Conservation (phyloP, 2,113 vertebrate species). For the Cygnus buccinator region DNA sequence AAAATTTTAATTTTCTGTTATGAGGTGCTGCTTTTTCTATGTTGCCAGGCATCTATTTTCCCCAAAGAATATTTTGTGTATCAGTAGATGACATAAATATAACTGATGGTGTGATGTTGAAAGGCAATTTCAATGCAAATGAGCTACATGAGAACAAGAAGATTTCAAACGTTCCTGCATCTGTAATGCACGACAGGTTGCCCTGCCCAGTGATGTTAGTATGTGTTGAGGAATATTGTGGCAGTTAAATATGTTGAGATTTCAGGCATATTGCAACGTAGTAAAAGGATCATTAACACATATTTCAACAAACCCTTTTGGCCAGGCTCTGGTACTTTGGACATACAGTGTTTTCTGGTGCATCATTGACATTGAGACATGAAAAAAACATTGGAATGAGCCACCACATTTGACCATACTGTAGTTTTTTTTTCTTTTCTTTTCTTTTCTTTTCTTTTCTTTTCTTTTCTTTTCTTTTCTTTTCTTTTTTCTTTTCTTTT, state of each 20-base stretch:
- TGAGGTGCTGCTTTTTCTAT: background rate
- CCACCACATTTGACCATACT: background rate
- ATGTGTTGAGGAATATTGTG: background rate
- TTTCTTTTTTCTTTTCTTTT: too few relatives aligned
- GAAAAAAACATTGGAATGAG: background rate
- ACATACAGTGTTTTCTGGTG: background rate
- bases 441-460: too few relatives aligned
- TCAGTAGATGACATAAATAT: background rate
- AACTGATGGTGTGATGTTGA: background rate
- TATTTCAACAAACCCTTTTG: background rate
- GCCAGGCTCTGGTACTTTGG: background rate
- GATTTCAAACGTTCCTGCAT: background rate
- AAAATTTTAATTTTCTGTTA: background rate
- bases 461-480: background rate
- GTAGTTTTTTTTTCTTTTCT: background rate
- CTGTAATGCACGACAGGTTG: background rate
- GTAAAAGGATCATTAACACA: background rate
- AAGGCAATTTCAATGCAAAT: constrained; percentile 46
- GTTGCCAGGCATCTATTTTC: background rate
- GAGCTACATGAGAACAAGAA: background rate
- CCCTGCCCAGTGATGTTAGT: background rate
- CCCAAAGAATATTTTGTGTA: background rate
- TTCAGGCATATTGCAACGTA: background rate
- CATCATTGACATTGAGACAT: background rate
- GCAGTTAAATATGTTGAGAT: background rate